These are phyloP conservation scores for Sitta europaea DNA, from an alignment of 2,113 vertebrate genomes.

Conservation along the genomic window DNA sequence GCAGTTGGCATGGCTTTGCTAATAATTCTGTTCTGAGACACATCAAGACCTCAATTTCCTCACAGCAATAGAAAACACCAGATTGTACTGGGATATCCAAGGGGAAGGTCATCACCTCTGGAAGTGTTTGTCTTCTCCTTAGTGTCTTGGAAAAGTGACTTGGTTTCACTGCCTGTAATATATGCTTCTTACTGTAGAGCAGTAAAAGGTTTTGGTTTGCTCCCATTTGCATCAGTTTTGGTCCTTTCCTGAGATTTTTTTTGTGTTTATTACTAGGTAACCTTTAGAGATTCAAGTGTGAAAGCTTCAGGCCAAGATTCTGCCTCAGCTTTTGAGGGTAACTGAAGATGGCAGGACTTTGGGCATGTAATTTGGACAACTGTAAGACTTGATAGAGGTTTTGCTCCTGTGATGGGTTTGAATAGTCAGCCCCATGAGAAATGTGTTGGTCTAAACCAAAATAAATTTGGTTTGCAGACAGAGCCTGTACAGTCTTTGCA, in stretches of 20 bases:
- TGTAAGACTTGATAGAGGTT: background rate
- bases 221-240: background rate
- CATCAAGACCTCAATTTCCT: background rate
- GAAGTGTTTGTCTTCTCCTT: background rate
- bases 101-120: background rate
- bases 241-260: background rate
- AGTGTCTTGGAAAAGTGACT: background rate
- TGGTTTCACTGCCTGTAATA: background rate
- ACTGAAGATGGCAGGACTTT: background rate
- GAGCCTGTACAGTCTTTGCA: background rate
- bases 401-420: background rate
- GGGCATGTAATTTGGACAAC: background rate
- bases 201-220: background rate
- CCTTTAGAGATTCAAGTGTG: background rate
- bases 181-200: background rate
- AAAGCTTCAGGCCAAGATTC: background rate
- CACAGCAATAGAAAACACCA: background rate
- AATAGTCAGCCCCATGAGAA: background rate
- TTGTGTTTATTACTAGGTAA: background rate
- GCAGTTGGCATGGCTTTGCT: background rate
- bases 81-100: background rate
- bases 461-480: background rate
- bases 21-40: background rate
- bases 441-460: background rate
- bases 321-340: background rate